phyloP scores from a whole-genome alignment of 2,888 invertebrate species.

The Coenonympha glycerion region DNA sequence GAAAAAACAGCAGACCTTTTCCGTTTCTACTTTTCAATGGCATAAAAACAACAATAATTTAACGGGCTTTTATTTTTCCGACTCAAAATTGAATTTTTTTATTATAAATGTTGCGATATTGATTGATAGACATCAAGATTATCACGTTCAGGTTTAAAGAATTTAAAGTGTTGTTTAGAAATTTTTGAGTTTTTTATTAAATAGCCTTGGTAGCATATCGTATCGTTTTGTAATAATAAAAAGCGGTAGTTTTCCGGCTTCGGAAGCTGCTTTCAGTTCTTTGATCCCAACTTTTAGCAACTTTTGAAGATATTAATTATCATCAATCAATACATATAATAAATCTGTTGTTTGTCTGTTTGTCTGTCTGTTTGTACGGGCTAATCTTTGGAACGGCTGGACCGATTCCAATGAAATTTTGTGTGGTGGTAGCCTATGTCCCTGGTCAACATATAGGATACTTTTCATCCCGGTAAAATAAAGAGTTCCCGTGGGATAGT shows the following conservation, averaged over 20 bases:
- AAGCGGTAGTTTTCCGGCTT: neutral
- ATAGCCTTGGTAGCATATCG: neutral
- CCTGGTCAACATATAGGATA: no score
- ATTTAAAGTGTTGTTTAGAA: neutral
- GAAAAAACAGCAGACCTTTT: neutral
- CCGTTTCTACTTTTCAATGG: neutral
- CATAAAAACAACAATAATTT: neutral
- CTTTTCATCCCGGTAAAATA: no score
- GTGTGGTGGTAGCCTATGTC: no score
- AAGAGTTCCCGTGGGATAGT: no score
- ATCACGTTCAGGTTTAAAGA: neutral
- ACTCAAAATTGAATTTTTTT: neutral
- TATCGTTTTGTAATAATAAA: neutral
- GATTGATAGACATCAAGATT: neutral
- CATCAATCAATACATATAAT: no score
- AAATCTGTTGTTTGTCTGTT: no score
- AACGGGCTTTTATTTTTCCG: neutral
- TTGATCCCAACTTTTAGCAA: no score
- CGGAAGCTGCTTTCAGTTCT: neutral
- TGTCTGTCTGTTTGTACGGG: no score
- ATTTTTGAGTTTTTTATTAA: neutral
- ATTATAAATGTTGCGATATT: slow-evolving; percentile 4
- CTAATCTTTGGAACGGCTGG: no score
- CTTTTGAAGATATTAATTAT: no score
- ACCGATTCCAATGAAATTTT: no score